Evolutionary conservation across 2,797 vertebrate species (phyloP), one percentile per base, ranked within the genome.

Genomic region (Petrocephalus sullivani): DNA sequence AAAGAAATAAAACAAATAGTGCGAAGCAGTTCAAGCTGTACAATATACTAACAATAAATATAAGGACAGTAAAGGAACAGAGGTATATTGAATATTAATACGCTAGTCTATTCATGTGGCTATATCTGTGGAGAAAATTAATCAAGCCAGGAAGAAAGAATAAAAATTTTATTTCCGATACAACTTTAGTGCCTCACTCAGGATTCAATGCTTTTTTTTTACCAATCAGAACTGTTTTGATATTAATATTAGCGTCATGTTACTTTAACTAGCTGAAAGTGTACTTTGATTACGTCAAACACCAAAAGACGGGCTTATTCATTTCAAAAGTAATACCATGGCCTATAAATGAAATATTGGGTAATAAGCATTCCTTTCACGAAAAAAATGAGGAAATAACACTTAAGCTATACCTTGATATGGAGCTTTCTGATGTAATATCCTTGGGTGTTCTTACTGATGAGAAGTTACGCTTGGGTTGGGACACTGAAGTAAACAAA

Each of bases 381-480:
- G n/a, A 90, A 89, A 87, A 88, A 89, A 60, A 58, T 51, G 14
- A 2, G 28, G 10, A 87, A 46, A 87, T 82, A 37, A 2, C 0
- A 21, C 33, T 28, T 9, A 0, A 4, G 46, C 28, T 19, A 85
- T 93, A 98, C 97, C 97, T 97, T 95, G 97, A 98, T 94, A 98
- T 96, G 90, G 97, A 98, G 92, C 93, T 98, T 95, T 98, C 97
- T 12, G 97, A 98, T 0, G 97, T 96, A 90, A 98, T 97, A 93
- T 98, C 97, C 96, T 98, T 98, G 86, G 97, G 97, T 89, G 97
- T 97, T 91, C 97, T 95, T 94, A 98, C 94, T 0, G 97, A 95
- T 21, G 96, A 96, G 93, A 98, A 98, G 94, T 96, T 97, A 19
- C 97, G 94, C 91, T 98, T 98, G 82, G 97, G 97, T 93, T 98